Conservation (phyloP, 1,140 invertebrate genomes). For the Caenorhabditis elegans region DNA sequence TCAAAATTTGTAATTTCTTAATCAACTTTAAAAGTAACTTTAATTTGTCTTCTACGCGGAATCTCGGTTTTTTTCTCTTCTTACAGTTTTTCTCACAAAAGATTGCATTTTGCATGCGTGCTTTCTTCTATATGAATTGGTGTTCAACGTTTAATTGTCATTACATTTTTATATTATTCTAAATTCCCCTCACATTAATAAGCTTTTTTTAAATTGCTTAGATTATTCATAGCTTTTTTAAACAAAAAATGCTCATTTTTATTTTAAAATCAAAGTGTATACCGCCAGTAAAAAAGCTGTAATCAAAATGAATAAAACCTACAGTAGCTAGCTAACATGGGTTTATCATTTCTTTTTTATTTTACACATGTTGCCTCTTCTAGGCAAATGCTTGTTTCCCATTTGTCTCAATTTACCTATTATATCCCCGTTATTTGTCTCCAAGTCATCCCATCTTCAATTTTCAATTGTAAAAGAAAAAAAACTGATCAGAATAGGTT, state of each 20-base stretch:
- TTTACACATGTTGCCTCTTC: not conserved
- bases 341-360: not conserved
- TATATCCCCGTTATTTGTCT: not conserved
- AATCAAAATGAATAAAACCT: not conserved
- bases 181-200: not conserved
- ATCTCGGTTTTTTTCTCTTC: constrained; percentile 30
- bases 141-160: not conserved
- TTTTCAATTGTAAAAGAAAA: not conserved
- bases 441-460: not conserved
- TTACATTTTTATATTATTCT: not conserved
- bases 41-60: not conserved
- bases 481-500: not conserved
- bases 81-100: not conserved
- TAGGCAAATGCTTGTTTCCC: not conserved
- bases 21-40: not conserved
- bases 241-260: not conserved
- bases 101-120: constrained; percentile 15
- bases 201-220: not conserved
- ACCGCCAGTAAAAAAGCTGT: not conserved
- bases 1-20: not conserved
- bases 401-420: not conserved
- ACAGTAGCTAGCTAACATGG: not conserved
- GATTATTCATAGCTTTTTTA: not conserved
- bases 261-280: not conserved
- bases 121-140: not conserved